Evolutionary conservation across 2,888 invertebrate genomes (phyloP).

Genomic region (Gnatocerus cornutus): DNA sequence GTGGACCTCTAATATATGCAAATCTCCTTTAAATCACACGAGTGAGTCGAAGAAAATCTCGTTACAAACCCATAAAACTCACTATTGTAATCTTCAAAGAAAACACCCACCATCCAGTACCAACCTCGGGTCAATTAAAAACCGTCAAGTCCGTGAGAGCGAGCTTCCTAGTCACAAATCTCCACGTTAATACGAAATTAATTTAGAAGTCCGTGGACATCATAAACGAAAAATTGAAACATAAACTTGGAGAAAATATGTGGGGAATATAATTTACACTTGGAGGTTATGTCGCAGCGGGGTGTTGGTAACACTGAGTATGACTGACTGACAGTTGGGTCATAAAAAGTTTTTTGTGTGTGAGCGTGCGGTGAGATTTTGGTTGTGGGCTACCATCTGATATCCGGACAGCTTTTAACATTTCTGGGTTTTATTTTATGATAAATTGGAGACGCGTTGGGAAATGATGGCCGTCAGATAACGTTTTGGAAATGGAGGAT

Average conservation of each 20-base stretch:
- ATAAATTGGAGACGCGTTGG: slow-evolving; percentile 55
- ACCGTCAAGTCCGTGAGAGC: neutral
- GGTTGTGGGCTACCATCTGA: slow-evolving; percentile 15
- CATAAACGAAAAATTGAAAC: slow-evolving; percentile 38
- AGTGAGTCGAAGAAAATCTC: neutral
- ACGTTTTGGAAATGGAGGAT: slow-evolving; percentile 28
- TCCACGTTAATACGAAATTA: slow-evolving; percentile 52
- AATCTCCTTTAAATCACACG: slow-evolving; percentile 1
- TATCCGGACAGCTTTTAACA: slow-evolving; percentile 30
- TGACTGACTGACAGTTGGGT: slow-evolving; percentile 44
- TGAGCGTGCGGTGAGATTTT: slow-evolving; percentile 19
- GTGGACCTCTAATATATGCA: slow-evolving; percentile 14
- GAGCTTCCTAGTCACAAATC: slow-evolving; percentile 46
- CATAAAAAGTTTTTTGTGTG: slow-evolving; percentile 42
- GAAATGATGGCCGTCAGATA: slow-evolving; percentile 44
- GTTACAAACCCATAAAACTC: neutral
- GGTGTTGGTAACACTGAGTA: slow-evolving; percentile 52
- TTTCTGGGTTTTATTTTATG: slow-evolving; percentile 52
- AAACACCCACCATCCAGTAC: slow-evolving; percentile 4
- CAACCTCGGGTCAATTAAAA: slow-evolving; percentile 3
- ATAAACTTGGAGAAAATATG: slow-evolving; percentile 36
- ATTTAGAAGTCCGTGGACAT: slow-evolving; percentile 48
- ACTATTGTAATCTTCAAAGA: neutral
- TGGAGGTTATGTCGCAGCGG: slow-evolving; percentile 54
- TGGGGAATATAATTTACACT: slow-evolving; percentile 56